A percentile compares a stretch with the other conserved stretches of the same genome.
Evolutionary conservation across 2,888 invertebrate species (phyloP).

Genomic region (Chymomyza caudatula): DNA sequence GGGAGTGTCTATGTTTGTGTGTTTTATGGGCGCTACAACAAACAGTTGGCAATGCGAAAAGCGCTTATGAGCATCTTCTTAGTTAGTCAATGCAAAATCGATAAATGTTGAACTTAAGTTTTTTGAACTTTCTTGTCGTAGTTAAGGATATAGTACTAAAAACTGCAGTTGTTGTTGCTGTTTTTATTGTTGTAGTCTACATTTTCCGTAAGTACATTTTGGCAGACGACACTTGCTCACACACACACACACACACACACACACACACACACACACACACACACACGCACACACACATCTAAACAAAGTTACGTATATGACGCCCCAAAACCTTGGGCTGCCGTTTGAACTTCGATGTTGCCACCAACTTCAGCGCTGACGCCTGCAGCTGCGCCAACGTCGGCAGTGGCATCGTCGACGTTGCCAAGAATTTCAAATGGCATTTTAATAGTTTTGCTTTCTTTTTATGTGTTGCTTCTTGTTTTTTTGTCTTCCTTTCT

Average conservation of each 20-base stretch:
- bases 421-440: conserved; percentile 59
- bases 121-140: conserved; percentile 48
- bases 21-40: too few relatives aligned
- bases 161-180: conserved; percentile 6
- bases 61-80: too few relatives aligned
- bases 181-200: background rate
- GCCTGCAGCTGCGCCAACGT: background rate
- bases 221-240: conserved; percentile 6
- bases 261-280: background rate
- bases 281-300: too few relatives aligned
- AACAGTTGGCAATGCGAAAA: background rate
- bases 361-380: background rate
- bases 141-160: background rate
- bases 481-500: background rate
- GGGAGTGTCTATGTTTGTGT: too few relatives aligned
- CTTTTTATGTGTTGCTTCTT: background rate
- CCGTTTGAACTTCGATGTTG: background rate
- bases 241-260: background rate
- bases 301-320: background rate
- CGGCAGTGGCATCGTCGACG: background rate
- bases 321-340: background rate
- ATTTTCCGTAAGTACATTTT: background rate
- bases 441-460: conserved; percentile 59
- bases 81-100: conserved; percentile 34
- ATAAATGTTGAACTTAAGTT: conserved; percentile 52